Evolutionary conservation across 2,797 vertebrate species (phyloP), one percentile per base, ranked within the genome.

Genomic region (Spinus pinus): DNA sequence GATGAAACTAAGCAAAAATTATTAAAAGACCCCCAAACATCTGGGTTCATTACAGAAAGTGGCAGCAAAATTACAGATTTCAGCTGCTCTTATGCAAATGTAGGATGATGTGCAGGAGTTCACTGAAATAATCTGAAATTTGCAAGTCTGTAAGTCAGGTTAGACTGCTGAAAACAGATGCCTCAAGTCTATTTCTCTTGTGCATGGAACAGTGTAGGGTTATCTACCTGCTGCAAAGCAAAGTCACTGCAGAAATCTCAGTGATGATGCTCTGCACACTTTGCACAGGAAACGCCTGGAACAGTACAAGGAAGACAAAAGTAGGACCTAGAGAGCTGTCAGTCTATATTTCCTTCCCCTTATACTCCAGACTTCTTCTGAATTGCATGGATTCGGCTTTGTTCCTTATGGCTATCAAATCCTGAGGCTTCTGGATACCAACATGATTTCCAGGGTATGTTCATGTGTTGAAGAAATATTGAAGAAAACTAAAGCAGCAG

Each of bases 21-120:
- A 6, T 44, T 28, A 2, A 39, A 61, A 77, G 18, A 54, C 0
- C 0, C 0, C 1, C 6, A 42, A 66, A 31, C 27, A 58, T 74
- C 62, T 39, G n/a, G 6, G 30, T 51, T 47, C 1, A 0, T 54
- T 62, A 79, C 0, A 0, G 13, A 31, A 54, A 54, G 44, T 5
- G 23, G 35, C 37, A 37, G 15, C 12, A 58, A 86, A 93, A 84
- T 8, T 20, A 67, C 27, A 41, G 41, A 53, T 75, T 81, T 75
- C 44, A 74, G 4, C 22, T 60, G 49, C 13, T 73, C 7, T 60
- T 70, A 37, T 3, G 14, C 21, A 77, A 86, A 86, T 5, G 4
- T 3, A 65, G 30, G n/a, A 81, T 35, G 39, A 69, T 6, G 8
- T 30, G 14, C 27, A 81, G 25, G 25, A 86, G 70, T n/a, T 82